Percentiles rank a stretch among this genome's conserved stretches.
Conservation (phyloP, 1,140 invertebrate genomes). For the Colletes latitarsis region DNA sequence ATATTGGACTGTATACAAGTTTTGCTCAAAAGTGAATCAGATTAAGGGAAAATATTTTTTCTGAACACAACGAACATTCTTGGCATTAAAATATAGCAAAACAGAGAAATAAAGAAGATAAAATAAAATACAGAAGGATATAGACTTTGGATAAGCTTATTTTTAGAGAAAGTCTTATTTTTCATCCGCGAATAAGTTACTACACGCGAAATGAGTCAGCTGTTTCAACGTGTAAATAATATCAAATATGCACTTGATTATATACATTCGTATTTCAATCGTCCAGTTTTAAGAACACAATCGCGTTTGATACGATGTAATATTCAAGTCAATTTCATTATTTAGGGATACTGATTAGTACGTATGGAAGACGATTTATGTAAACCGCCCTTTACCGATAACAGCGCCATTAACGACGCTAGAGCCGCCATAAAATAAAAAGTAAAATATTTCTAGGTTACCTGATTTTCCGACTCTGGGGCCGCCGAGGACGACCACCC, state of each 20-base stretch:
- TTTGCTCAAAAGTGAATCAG: neutral
- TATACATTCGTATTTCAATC: too few species aligned
- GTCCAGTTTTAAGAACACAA: too few species aligned
- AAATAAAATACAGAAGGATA: neutral
- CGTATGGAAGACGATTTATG: too few species aligned
- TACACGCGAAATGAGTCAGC: too few species aligned
- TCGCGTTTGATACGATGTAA: too few species aligned
- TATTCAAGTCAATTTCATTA: too few species aligned
- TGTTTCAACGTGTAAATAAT: too few species aligned
- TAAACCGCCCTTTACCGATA: too few species aligned
- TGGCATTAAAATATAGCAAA: neutral
- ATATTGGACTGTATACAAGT: neutral
- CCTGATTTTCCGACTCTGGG: slow-evolving; percentile 86
- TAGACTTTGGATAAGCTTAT: neutral
- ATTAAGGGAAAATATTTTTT: neutral
- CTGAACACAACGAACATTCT: neutral
- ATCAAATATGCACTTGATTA: too few species aligned
- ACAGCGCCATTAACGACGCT: neutral
- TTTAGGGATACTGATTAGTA: too few species aligned
- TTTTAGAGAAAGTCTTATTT: slow-evolving; percentile 8
- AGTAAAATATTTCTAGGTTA: slow-evolving; percentile 28
- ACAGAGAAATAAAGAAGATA: neutral
- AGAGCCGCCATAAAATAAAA: neutral
- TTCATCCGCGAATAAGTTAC: neutral
- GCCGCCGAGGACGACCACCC: slow-evolving; percentile 86